Conservation (phyloP, 2,888 invertebrate species). For the Cantharis lateralis region DNA sequence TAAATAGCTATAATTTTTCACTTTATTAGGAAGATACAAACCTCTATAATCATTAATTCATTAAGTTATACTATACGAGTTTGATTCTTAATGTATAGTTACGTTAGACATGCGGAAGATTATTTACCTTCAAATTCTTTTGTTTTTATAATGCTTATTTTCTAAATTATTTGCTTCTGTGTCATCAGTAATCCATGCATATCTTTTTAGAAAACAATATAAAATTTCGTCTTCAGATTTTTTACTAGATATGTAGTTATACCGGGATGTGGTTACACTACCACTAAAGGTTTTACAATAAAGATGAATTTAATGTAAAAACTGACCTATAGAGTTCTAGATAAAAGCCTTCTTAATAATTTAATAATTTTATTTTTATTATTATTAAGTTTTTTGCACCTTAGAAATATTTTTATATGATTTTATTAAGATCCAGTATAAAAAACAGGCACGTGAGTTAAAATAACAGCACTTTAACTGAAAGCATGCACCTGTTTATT, state of each 20-base stretch:
- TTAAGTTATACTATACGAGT: not conserved
- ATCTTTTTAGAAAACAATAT: not conserved
- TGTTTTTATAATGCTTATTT: too few species aligned
- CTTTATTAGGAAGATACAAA: not conserved
- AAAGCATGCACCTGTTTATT: not conserved
- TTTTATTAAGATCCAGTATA: not conserved
- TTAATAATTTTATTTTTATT: too few species aligned
- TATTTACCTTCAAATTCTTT: too few species aligned
- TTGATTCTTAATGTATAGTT: too few species aligned
- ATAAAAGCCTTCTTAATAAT: too few species aligned
- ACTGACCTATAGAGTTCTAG: too few species aligned
- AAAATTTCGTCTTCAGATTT: not conserved
- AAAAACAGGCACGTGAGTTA: not conserved
- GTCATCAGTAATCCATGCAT: too few species aligned
- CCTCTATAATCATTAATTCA: not conserved
- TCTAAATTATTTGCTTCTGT: too few species aligned
- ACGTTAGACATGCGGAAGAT: too few species aligned
- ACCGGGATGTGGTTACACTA: too few species aligned
- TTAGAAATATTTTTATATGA: too few species aligned
- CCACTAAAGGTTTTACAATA: not conserved
- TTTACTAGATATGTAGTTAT: not conserved
- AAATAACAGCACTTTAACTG: not conserved
- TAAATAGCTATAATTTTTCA: not conserved
- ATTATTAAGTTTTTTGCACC: too few species aligned
- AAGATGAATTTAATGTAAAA: not conserved